These are phyloP conservation scores for Lacerta agilis DNA, from an alignment of 2,797 vertebrate species.

Conservation along the genomic window DNA sequence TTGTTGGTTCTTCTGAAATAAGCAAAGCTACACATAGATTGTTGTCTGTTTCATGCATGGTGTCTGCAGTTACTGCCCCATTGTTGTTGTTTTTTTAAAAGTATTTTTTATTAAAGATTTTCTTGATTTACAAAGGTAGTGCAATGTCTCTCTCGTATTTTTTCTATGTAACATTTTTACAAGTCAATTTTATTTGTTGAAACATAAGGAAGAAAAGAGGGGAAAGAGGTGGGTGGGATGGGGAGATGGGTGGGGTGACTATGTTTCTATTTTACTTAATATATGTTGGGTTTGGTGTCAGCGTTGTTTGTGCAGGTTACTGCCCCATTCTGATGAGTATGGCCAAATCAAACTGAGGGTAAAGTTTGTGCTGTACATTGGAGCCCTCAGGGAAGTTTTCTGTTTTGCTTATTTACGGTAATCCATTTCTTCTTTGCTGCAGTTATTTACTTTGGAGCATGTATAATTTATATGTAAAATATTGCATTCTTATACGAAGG, in stretches of 20 bases:
- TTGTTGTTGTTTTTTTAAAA: not conserved
- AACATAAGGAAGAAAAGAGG: no score
- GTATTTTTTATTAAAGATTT: no score
- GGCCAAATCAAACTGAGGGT: constrained; percentile 5
- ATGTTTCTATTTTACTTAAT: no score
- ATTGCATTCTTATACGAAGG: not conserved
- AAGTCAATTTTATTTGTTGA: no score
- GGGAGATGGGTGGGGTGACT: no score
- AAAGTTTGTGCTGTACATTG: not conserved
- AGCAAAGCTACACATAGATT: not conserved
- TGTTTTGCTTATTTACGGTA: constrained; percentile 16
- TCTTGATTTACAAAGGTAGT: no score
- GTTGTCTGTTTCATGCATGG: not conserved
- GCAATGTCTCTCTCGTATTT: no score
- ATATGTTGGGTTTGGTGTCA: no score
- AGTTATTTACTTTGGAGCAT: constrained; percentile 6
- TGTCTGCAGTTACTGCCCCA: constrained; percentile 4
- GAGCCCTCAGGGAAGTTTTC: constrained; percentile 16
- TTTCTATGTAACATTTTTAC: no score
- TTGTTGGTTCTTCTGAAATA: not conserved
- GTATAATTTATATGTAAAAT: constrained; percentile 38
- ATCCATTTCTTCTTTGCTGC: constrained; percentile 9
- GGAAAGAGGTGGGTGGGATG: no score
- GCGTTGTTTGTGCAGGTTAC: not conserved
- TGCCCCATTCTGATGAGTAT: not conserved